These are phyloP conservation scores for Lasioglossum zephyrum DNA, from an alignment of 2,888 invertebrate genomes.

Conservation along the genomic window DNA sequence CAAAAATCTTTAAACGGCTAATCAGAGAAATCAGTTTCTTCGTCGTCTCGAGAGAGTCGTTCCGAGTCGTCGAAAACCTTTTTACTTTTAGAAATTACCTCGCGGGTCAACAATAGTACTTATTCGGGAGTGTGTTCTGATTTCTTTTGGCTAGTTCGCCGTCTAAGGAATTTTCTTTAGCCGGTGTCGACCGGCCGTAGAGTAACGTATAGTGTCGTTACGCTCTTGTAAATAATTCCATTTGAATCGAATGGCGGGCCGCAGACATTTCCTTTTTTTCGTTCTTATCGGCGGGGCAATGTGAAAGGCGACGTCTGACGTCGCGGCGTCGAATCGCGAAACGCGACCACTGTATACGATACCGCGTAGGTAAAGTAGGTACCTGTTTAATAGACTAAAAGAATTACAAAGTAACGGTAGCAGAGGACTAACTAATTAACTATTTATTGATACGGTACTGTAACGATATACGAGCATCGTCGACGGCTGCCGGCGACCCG, in stretches of 20 bases:
- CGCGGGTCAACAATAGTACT: conserved; percentile 34
- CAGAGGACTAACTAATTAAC: conserved; percentile 77
- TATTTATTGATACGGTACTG: conserved; percentile 79
- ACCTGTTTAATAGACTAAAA: conserved; percentile 82
- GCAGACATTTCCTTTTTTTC: conserved; percentile 33
- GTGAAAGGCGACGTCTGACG: conserved; percentile 81
- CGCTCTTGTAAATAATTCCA: conserved; percentile 59
- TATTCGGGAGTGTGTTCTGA: conserved; percentile 30
- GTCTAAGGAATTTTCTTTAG: not conserved
- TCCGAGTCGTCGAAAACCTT: not conserved
- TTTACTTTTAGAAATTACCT: conserved; percentile 10
- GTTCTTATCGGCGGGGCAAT: conserved; percentile 80
- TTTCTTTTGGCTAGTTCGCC: conserved; percentile 7
- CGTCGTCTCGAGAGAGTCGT: not conserved
- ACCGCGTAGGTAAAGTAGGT: conserved; percentile 84
- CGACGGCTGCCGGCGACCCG: conserved; percentile 43
- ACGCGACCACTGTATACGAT: conserved; percentile 83
- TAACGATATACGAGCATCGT: conserved; percentile 67
- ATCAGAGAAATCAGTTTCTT: not conserved
- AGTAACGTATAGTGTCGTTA: not conserved
- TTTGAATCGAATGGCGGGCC: conserved; percentile 6
- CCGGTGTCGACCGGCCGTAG: not conserved
- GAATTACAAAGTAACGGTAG: conserved; percentile 77
- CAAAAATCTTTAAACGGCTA: not conserved
- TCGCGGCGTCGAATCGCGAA: conserved; percentile 81